Evolutionary conservation across 1,140 invertebrate genomes (phyloP), one percentile per base, ranked within the genome.

Genomic region (Pantala flavescens): DNA sequence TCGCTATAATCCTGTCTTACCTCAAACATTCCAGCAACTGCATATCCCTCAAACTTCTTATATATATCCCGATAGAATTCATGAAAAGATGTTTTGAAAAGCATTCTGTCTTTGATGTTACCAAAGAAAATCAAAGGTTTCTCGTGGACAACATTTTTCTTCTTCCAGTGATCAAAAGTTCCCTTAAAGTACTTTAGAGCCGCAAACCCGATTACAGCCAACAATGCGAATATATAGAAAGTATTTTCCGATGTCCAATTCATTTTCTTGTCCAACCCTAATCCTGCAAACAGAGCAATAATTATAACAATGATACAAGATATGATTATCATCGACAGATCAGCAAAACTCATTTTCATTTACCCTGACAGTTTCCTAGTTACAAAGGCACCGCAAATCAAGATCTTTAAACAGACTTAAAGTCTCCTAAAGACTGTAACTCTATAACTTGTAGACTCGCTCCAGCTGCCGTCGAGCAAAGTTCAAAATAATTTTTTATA

Each of bases 21-120:
- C 71, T 72, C 71, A 24, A 72, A 72, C 16, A 72, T 72, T 72
- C 71, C 84, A 74, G 81, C 85, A 79, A 79, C 83, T 36, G 79
- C 82, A 74, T 81, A 75, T 77, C 83, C 84, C 80, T 83, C 82
- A 76, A 85, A 84, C 73, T 82, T 77, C 36, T 82, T 82, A 72
- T 85, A 83, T 49, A 83, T 78, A 43, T 84, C 79, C 23, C 81
- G 77, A 76, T 84, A 83, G 74, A 82, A 83, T 72, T 84, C 80
- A 77, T 83, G 82, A 77, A 84, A 84, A n/a, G 84, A 83, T 75
- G 77, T 80, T 78, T 78, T 81, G 7, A 81, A 79, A 28, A 80
- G 75, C 43, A 85, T 72, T 74, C 81, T 77, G 7, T 80, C 77
- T 36, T 82, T 82, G 7, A 83, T 78, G 76, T 85, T 85, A 0